Conservation (phyloP, 1,140 invertebrate species). For the Polyergus mexicanus region DNA sequence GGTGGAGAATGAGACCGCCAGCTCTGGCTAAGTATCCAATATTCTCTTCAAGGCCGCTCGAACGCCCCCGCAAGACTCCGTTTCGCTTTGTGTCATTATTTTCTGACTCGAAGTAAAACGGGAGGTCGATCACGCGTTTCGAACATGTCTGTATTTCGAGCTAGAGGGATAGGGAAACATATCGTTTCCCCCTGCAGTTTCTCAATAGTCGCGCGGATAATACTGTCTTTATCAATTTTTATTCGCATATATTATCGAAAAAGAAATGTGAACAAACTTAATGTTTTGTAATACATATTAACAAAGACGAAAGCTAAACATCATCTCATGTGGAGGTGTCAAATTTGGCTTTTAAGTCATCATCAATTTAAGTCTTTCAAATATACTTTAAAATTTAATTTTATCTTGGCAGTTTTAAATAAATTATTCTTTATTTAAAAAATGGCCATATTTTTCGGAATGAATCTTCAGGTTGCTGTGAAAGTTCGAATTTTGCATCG, state of each 20-base stretch:
- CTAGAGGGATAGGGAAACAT: not conserved
- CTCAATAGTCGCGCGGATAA: constrained; percentile 35
- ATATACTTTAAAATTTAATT: not conserved
- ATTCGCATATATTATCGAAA: not conserved
- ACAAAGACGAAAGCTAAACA: too few relatives aligned
- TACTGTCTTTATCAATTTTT: constrained; percentile 50
- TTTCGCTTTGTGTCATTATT: constrained; percentile 76
- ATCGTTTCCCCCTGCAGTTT: not conserved
- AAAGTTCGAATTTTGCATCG: constrained; percentile 2
- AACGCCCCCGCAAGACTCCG: constrained; percentile 55
- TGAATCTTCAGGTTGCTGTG: not conserved
- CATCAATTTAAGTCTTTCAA: not conserved
- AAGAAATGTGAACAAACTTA: too few relatives aligned
- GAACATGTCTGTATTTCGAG: constrained; percentile 20
- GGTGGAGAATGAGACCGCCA: constrained; percentile 86
- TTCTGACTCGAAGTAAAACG: constrained; percentile 61
- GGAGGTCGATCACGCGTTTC: constrained; percentile 42
- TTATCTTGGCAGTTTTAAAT: constrained; percentile 6
- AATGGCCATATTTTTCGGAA: too few relatives aligned
- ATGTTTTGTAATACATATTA: too few relatives aligned
- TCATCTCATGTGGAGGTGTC: too few relatives aligned
- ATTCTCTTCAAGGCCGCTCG: constrained; percentile 24
- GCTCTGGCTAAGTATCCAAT: constrained; percentile 87
- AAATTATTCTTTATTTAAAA: constrained; percentile 4
- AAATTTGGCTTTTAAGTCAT: too few relatives aligned